These are phyloP conservation scores for Acipenser transmontanus DNA, from an alignment of 2,797 vertebrate genomes.

Conservation along the genomic window DNA sequence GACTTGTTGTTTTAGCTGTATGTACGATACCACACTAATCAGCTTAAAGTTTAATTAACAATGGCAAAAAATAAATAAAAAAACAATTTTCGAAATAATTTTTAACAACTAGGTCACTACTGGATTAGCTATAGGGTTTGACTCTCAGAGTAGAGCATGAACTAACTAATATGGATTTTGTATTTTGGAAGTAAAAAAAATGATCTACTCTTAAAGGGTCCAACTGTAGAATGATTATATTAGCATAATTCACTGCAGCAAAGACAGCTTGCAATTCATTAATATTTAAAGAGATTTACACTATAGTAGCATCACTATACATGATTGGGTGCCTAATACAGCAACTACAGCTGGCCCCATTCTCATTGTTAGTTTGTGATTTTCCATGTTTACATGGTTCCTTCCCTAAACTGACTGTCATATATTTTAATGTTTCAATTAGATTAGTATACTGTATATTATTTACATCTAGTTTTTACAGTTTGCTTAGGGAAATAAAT, in stretches of 20 bases:
- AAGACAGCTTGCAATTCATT: conserved; percentile 9
- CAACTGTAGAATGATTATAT: background rate
- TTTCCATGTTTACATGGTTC: no score
- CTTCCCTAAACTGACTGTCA: no score
- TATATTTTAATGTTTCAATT: no score
- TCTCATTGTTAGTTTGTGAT: background rate
- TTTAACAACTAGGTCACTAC: conserved; percentile 29
- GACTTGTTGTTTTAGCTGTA: background rate
- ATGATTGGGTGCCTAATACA: background rate
- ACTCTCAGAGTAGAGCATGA: background rate
- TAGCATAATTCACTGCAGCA: conserved; percentile 3
- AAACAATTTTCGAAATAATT: conserved; percentile 30
- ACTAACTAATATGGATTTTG: conserved; percentile 7
- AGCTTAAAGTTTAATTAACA: no score
- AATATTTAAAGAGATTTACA: conserved; percentile 9
- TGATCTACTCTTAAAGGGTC: background rate
- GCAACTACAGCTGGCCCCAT: background rate
- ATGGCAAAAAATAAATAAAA: no score
- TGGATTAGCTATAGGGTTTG: conserved; percentile 15
- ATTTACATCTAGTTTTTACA: no score
- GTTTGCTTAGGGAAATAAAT: no score
- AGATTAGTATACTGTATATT: no score
- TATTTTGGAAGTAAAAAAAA: conserved; percentile 10
- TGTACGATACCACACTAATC: background rate
- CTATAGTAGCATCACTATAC: background rate